Conservation (phyloP, 1,140 invertebrate species). For the Papilio xuthus region DNA sequence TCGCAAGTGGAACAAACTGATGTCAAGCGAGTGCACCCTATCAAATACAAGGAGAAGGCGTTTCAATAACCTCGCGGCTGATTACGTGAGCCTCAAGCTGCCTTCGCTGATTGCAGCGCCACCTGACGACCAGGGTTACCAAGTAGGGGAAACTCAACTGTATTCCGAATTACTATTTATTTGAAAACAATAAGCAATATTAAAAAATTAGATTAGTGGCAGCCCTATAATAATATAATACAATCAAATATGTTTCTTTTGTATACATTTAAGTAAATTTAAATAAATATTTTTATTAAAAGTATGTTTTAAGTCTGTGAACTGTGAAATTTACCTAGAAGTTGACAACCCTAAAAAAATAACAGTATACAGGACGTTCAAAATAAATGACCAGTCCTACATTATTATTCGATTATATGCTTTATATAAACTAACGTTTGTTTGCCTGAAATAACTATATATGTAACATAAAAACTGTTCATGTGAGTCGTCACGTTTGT, state of each 20-base stretch:
- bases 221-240: not conserved
- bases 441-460: not conserved
- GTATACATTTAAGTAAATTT: too few species aligned
- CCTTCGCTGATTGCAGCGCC: slow-evolving; percentile 5
- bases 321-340: too few species aligned
- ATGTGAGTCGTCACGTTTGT: not conserved
- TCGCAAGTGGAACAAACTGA: slow-evolving; percentile 22
- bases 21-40: slow-evolving; percentile 33
- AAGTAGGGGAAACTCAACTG: not conserved
- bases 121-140: slow-evolving; percentile 23
- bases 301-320: too few species aligned
- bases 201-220: not conserved
- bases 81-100: slow-evolving; percentile 24
- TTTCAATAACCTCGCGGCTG: slow-evolving; percentile 29
- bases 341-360: not conserved
- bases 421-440: not conserved
- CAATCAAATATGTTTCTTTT: too few species aligned
- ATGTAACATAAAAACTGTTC: not conserved
- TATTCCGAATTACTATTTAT: not conserved
- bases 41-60: slow-evolving; percentile 34
- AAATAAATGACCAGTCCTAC: slow-evolving; percentile 6
- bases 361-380: not conserved
- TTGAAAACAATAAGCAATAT: too few species aligned
- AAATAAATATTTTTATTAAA: too few species aligned
- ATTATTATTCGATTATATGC: not conserved